Base-by-base conservation (phyloP, 2,888 invertebrate species). In the Tanypteryx hageni region DNA sequence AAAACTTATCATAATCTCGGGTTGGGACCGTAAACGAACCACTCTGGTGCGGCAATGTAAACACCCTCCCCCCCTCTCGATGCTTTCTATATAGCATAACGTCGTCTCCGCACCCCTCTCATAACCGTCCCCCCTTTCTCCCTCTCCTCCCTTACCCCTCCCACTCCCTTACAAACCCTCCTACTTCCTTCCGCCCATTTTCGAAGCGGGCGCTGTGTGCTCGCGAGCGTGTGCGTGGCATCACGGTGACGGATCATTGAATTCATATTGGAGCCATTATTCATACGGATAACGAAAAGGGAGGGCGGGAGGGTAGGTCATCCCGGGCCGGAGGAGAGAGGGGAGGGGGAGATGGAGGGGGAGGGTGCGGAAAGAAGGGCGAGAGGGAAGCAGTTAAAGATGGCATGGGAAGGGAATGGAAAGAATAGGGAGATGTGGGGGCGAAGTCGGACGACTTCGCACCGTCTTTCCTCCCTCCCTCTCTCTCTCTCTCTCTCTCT, bases 261-360 rank as follows among this genome's bases (percentile, higher is more conserved):
- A 89, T 89, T 89, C 89, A 89, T 89, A 89, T 89, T 44, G 64
- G 44, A n/a, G 44, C 64, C 89, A 89, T 89, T 89, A 89, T 89
- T 89, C 89, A 89, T 89, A 44, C 27, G 89, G 14, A 56, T 58
- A 44, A 44, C 44, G 44, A 31, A n/a, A n/a, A 57, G 83, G 18
- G n/a, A 18, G 13, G 83, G 16, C 18, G 22, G n/a, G 76, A n/a
- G 83, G 83, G 10, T 3, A 57, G 13, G 31, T 18, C 18, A 13
- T 10, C 56, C 11, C 13, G 18, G 18, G 64, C 18, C 7, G 11
- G n/a, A 11, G 83, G 56, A 57, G n/a, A n/a, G 56, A 10, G 11
- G 82, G 82, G 16, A 11, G 64, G 11, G 16, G 64, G 31, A 14
- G 9, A 31, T 86, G 61, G 31, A 16, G 27, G 11, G 89, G 44